Conservation (phyloP, 2,113 vertebrate genomes). For the Salminus brasiliensis region DNA sequence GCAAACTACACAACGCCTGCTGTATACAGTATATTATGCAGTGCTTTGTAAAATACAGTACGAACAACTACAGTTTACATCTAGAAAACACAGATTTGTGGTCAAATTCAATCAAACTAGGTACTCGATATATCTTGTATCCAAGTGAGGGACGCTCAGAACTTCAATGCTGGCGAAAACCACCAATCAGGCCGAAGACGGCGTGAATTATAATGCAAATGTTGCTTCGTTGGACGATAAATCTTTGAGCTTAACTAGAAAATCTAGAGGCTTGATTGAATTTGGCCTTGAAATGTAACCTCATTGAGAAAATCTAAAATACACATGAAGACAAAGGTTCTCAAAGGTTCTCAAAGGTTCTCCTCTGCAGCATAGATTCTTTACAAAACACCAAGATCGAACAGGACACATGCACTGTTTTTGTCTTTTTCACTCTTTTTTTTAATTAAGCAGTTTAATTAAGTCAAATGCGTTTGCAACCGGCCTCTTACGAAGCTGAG, state of each 20-base stretch:
- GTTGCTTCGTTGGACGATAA: neutral
- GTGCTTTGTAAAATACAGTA: constrained; percentile 37
- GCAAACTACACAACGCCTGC: constrained; percentile 26
- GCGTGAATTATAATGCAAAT: neutral
- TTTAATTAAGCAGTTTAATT: constrained; percentile 7
- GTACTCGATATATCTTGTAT: neutral
- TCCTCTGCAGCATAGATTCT: constrained; percentile 16
- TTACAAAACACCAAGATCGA: constrained; percentile 39
- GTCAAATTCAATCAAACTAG: constrained; percentile 49
- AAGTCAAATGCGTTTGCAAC: neutral
- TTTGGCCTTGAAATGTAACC: constrained; percentile 1
- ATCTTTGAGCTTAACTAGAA: neutral
- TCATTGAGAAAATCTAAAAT: constrained; percentile 31
- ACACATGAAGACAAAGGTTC: neutral
- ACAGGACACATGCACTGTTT: constrained; percentile 38
- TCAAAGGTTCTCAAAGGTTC: no score
- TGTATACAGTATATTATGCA: constrained; percentile 39
- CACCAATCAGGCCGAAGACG: neutral
- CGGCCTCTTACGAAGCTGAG: constrained; percentile 3
- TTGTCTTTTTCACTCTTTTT: no score
- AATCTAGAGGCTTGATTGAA: constrained; percentile 25
- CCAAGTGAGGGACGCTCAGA: neutral
- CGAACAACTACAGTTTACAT: constrained; percentile 31
- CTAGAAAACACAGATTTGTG: constrained; percentile 32
- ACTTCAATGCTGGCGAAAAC: neutral